Base-by-base conservation (phyloP, 2,797 vertebrate genomes). In the Epinephelus awoara region DNA sequence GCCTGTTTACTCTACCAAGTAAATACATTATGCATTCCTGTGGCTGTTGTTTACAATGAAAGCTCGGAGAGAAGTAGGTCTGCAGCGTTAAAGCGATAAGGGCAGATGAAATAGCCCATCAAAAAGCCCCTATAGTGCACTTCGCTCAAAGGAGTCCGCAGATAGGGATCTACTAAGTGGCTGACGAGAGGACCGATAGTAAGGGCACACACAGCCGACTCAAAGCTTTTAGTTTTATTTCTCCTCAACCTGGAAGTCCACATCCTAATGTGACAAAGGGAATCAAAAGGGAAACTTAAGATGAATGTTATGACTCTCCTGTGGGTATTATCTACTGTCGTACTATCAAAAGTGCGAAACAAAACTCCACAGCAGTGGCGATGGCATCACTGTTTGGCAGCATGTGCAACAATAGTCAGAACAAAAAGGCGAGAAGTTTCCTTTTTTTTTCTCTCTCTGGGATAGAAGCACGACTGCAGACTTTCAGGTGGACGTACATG, bases 21-120 rank as follows among this genome's bases (percentile, higher is more conserved):
- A 77, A 85, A 89, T 77, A 66, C 57, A 81, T 87, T 69, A 88
- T 74, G 68, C 75, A 84, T 80, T 75, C 44, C 38, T 67, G 10
- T 58, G 54, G 58, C 44, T 66, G 72, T 61, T 88, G 81, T 85
- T 85, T 90, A 67, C 72, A 82, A 67, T 46, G 63, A 73, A 82
- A 75, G 70, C 8, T 15, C 4, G 29, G 52, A 18, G 70, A 58
- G 51, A 74, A 51, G 54, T 34, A 9, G 54, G 47, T 72, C 67
- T 78, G 62, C 59, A 46, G 58, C 12, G 12, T 54, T 78, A 62
- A 85, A 82, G 72, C 4, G 23, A 73, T 79, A 64, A 66, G 58
- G 18, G 70, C 65, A 80, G 75, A 82, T 75, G 65, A 84, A 83
- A 79, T 51, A 85, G 71, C 40, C 72, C 2, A 70, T 82, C 49